These are phyloP conservation scores for Bradypodion ventrale DNA, from an alignment of 2,797 vertebrate genomes.

Conservation along the genomic window DNA sequence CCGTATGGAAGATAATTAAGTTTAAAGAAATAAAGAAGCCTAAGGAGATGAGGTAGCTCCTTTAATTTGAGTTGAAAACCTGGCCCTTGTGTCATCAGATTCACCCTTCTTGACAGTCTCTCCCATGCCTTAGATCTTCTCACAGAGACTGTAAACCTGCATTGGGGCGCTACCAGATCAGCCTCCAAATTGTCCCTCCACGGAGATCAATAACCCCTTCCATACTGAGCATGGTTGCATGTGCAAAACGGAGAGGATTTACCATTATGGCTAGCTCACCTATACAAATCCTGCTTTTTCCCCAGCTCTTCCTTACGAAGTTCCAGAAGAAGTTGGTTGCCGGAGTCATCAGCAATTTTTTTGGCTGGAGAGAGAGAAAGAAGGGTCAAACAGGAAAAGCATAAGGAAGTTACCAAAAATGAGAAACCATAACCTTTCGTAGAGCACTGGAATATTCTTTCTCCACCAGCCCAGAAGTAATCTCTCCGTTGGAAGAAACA, in stretches of 20 bases:
- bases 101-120: no score
- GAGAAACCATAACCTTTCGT: no score
- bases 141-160: no score
- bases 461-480: not conserved
- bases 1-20: no score
- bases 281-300: not conserved
- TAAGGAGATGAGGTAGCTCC: no score
- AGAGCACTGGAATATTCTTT: no score
- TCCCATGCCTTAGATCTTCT: not conserved
- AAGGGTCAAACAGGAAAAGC: not conserved
- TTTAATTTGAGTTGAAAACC: no score
- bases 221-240: not conserved
- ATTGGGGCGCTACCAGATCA: not conserved
- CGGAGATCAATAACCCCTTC: no score
- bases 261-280: not conserved
- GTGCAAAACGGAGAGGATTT: not conserved
- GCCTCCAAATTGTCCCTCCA: not conserved
- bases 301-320: slow-evolving; percentile 13
- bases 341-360: not conserved
- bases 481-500: not conserved
- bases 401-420: not conserved
- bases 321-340: not conserved
- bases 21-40: no score
- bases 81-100: no score
- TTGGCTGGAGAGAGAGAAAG: not conserved